Conservation (phyloP, 2,888 invertebrate genomes). For the Siphonodentalium dalli region DNA sequence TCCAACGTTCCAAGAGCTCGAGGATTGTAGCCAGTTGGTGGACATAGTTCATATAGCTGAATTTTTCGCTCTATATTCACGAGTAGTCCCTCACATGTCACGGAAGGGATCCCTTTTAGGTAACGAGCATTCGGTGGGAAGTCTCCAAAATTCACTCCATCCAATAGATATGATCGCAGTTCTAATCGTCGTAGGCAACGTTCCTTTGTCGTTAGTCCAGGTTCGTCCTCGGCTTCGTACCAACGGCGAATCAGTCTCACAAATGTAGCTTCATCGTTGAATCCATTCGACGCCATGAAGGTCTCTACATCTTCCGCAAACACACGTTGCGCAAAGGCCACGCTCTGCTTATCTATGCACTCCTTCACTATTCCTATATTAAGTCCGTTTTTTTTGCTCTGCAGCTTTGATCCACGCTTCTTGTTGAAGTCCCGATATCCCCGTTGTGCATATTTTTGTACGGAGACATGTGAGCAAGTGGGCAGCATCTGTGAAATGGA, state of each 20-base stretch:
- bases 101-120: slow-evolving; percentile 15
- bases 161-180: slow-evolving; percentile 8
- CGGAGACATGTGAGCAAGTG: neutral
- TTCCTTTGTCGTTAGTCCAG: slow-evolving; percentile 9
- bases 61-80: slow-evolving; percentile 14
- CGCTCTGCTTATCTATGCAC: slow-evolving; percentile 18
- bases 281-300: slow-evolving; percentile 1
- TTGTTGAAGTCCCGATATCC: neutral
- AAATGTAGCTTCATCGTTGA: slow-evolving; percentile 3
- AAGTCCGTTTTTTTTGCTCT: neutral
- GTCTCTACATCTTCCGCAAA: slow-evolving; percentile 17
- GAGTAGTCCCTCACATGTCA: slow-evolving; percentile 15
- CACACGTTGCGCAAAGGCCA: slow-evolving; percentile 13
- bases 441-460: slow-evolving; percentile 1
- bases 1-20: slow-evolving; percentile 14
- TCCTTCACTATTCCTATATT: slow-evolving; percentile 1
- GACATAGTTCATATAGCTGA: slow-evolving; percentile 6
- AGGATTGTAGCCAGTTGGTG: slow-evolving; percentile 5
- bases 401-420: slow-evolving; percentile 8
- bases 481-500: neutral
- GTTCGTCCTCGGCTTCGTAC: slow-evolving; percentile 22
- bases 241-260: slow-evolving; percentile 1
- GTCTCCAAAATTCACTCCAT: neutral
- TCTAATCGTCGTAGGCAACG: slow-evolving; percentile 6
- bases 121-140: slow-evolving; percentile 14